A percentile compares a stretch with the other conserved stretches of the same genome.
Conservation (phyloP, 2,888 invertebrate species). For the Mamestra brassicae region DNA sequence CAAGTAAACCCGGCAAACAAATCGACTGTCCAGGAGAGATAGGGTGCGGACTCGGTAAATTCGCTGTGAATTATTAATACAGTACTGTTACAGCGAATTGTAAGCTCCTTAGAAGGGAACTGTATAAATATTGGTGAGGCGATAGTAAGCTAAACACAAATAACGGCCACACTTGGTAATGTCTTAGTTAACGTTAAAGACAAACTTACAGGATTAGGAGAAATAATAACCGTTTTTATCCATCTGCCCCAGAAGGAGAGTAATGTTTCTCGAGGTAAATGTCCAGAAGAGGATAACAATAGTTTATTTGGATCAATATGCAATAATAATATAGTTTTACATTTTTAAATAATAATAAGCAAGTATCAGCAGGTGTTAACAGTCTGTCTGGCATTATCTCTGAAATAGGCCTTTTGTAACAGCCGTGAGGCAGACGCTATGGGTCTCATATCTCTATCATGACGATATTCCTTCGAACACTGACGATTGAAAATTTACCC, state of each 20-base stretch:
- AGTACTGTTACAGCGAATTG: slow-evolving; percentile 85
- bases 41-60: slow-evolving; percentile 79
- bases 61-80: slow-evolving; percentile 87
- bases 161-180: slow-evolving; percentile 62
- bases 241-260: neutral
- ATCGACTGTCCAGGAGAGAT: slow-evolving; percentile 78
- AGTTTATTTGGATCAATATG: neutral
- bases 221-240: neutral
- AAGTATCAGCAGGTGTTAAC: too few species aligned
- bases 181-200: slow-evolving; percentile 43
- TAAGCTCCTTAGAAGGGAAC: slow-evolving; percentile 88
- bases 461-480: too few species aligned
- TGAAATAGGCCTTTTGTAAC: too few species aligned
- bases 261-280: too few species aligned
- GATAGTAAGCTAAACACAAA: slow-evolving; percentile 77
- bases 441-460: too few species aligned
- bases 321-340: neutral
- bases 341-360: too few species aligned
- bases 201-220: neutral
- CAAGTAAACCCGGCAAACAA: slow-evolving; percentile 78
- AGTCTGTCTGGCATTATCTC: too few species aligned
- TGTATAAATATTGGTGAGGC: slow-evolving; percentile 83
- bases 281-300: neutral
- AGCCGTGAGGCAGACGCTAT: too few species aligned
- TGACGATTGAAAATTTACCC: too few species aligned